A percentile compares a stretch with the other conserved stretches of the same genome.
Conservation (phyloP, 1,140 invertebrate genomes). For the Camponotus pennsylvanicus region DNA sequence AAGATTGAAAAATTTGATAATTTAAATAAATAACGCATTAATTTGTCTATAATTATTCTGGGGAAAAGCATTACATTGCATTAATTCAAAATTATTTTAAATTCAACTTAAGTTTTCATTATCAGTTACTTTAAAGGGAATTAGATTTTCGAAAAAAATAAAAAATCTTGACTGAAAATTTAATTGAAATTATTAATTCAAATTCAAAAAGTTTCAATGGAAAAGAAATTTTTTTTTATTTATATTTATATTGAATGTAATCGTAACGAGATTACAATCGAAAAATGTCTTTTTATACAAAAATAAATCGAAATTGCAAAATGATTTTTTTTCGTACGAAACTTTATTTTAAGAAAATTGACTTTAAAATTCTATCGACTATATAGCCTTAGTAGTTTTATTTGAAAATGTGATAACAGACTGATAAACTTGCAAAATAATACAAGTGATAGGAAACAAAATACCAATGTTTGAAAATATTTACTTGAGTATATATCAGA, state of each 20-base stretch:
- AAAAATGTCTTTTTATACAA: neutral
- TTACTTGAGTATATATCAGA: neutral
- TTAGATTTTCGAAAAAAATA: neutral
- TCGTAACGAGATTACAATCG: too few species aligned
- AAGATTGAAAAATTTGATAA: neutral
- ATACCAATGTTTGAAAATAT: neutral
- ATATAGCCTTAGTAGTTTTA: neutral
- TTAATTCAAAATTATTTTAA: conserved; percentile 3
- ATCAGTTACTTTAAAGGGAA: neutral
- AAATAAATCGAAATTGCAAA: neutral
- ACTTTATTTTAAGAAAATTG: neutral
- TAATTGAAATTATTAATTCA: too few species aligned
- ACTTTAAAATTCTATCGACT: neutral
- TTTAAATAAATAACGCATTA: neutral
- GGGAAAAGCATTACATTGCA: neutral
- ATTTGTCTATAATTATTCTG: neutral
- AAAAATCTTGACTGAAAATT: too few species aligned
- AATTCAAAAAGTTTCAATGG: too few species aligned
- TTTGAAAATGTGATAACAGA: neutral
- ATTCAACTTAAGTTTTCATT: neutral
- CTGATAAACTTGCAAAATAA: neutral
- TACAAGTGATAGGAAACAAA: neutral
- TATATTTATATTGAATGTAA: too few species aligned
- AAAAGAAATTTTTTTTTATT: too few species aligned
- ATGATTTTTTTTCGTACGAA: neutral